phyloP scores from a whole-genome alignment of 1,140 invertebrate genomes.

The Anadara kagoshimensis region DNA sequence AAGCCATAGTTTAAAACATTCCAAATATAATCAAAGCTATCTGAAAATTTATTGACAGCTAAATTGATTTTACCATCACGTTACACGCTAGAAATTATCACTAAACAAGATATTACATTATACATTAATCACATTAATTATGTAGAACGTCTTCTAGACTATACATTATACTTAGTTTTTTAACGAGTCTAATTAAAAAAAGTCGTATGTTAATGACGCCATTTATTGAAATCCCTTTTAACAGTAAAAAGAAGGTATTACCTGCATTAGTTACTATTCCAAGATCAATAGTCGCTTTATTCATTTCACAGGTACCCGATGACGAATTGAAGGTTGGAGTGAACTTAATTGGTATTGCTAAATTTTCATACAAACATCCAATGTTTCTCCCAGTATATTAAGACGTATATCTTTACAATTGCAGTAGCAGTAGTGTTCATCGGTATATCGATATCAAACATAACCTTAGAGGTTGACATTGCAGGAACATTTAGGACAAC shows the following conservation, averaged over 20 bases:
- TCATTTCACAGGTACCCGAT: slow-evolving; percentile 51
- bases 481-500: slow-evolving; percentile 37
- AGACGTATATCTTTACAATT: slow-evolving; percentile 47
- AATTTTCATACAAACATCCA: slow-evolving; percentile 42
- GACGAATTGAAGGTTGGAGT: slow-evolving; percentile 41
- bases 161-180: no score
- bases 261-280: slow-evolving; percentile 64
- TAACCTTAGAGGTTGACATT: slow-evolving; percentile 37
- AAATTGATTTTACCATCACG: no score
- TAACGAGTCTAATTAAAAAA: no score
- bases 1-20: no score
- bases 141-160: no score
- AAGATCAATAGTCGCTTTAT: slow-evolving; percentile 47
- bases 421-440: slow-evolving; percentile 45
- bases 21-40: no score
- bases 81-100: no score
- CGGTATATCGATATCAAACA: slow-evolving; percentile 43
- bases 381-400: slow-evolving; percentile 54
- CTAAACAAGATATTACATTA: no score
- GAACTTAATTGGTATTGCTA: slow-evolving; percentile 25
- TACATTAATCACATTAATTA: no score
- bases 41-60: no score
- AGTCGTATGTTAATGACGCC: no score
- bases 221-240: no score
- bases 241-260: slow-evolving; percentile 39